phyloP scores from a whole-genome alignment of 2,113 vertebrate species.

The Menidia beryllina region DNA sequence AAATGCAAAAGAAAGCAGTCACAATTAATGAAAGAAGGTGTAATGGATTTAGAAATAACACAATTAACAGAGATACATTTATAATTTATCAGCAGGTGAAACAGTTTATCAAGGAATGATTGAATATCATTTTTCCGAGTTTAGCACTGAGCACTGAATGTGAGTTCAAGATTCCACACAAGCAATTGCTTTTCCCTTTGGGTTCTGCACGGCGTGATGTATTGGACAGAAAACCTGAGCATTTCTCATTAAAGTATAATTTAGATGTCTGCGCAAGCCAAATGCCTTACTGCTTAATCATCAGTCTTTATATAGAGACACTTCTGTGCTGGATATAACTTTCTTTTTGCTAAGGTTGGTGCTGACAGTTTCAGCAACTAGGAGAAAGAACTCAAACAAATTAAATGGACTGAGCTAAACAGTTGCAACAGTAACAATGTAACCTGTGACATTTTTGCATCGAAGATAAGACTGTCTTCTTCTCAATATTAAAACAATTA shows the following conservation, averaged over 20 bases:
- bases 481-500: too few species aligned
- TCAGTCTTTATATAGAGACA: constrained; percentile 20
- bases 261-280: constrained; percentile 1
- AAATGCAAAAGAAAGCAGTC: background rate
- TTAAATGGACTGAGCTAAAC: background rate
- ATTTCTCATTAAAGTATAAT: constrained; percentile 22
- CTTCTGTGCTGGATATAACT: constrained; percentile 6
- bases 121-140: background rate
- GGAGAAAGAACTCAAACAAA: background rate
- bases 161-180: background rate
- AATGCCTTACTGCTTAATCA: constrained; percentile 27
- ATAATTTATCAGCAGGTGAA: background rate
- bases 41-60: background rate
- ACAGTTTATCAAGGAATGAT: background rate
- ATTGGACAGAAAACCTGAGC: constrained; percentile 1
- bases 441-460: too few species aligned
- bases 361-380: constrained; percentile 24
- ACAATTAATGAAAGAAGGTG: background rate
- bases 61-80: background rate
- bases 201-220: background rate
- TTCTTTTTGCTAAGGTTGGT: constrained; percentile 18
- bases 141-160: too few species aligned
- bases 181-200: background rate
- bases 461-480: too few species aligned
- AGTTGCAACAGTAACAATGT: too few species aligned